phyloP scores from a whole-genome alignment of 2,113 vertebrate genomes.

The Ceyx cyanopectus region DNA sequence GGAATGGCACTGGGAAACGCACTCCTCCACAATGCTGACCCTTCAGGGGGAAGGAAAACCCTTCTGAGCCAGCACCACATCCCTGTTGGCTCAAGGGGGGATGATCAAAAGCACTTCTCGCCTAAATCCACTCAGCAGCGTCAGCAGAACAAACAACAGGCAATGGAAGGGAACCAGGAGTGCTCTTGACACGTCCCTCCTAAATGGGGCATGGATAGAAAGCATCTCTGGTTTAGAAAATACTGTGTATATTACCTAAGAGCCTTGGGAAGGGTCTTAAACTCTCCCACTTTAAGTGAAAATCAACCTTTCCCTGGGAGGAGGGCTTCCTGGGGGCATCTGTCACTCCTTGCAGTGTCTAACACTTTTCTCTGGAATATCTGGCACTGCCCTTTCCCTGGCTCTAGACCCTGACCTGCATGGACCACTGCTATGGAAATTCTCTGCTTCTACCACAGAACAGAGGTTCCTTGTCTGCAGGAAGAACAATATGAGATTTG shows the following conservation, averaged over 20 bases:
- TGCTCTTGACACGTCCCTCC: neutral
- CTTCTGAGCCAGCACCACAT: neutral
- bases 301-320: neutral
- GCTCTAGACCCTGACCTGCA: neutral
- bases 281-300: neutral
- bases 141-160: neutral
- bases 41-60: neutral
- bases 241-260: neutral
- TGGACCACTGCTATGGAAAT: neutral
- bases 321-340: neutral
- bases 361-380: neutral
- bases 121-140: neutral
- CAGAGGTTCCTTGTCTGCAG: neutral
- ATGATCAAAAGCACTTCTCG: neutral
- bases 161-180: neutral
- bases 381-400: neutral
- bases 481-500: neutral
- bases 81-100: neutral
- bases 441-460: neutral
- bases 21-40: neutral
- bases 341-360: rapidly evolving
- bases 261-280: neutral
- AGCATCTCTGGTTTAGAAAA: neutral
- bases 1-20: neutral
- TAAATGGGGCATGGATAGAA: neutral